Conservation (phyloP, 2,113 vertebrate genomes). For the Pseudorectes ferrugineus region DNA sequence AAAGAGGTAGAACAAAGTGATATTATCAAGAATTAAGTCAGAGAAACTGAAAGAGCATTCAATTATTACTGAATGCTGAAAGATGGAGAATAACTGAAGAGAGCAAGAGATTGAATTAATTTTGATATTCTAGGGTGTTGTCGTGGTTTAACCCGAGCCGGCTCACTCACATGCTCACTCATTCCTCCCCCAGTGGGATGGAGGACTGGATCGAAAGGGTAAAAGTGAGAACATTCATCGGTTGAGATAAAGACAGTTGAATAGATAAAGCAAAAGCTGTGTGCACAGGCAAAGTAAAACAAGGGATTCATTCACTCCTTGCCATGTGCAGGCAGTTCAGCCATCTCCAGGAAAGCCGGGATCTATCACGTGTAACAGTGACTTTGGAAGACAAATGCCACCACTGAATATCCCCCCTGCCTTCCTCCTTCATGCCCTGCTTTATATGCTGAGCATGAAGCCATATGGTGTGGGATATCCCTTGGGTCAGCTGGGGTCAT, state of each 20-base stretch:
- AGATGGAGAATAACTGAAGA: not conserved
- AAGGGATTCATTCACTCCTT: not conserved
- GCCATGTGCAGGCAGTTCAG: not conserved
- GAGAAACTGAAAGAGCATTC: not conserved
- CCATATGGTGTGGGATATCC: not conserved
- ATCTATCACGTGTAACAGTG: not conserved
- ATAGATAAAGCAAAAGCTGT: not conserved
- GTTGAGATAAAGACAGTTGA: not conserved
- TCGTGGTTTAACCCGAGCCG: accelerated
- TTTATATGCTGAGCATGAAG: not conserved
- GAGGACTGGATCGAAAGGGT: not conserved
- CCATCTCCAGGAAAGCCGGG: not conserved
- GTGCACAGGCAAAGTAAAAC: not conserved
- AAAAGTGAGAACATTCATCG: not conserved
- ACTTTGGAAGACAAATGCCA: not conserved
- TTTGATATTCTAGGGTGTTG: not conserved
- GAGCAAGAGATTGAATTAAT: not conserved
- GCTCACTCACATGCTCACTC: not conserved
- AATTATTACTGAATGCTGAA: not conserved
- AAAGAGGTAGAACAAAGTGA: not conserved
- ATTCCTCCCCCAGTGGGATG: not conserved
- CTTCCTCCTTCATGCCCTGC: not conserved
- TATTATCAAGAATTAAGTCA: not conserved
- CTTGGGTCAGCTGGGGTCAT: not conserved
- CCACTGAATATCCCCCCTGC: not conserved